phyloP scores from a whole-genome alignment of 2,888 invertebrate genomes.

The Machimus rusticus region DNA sequence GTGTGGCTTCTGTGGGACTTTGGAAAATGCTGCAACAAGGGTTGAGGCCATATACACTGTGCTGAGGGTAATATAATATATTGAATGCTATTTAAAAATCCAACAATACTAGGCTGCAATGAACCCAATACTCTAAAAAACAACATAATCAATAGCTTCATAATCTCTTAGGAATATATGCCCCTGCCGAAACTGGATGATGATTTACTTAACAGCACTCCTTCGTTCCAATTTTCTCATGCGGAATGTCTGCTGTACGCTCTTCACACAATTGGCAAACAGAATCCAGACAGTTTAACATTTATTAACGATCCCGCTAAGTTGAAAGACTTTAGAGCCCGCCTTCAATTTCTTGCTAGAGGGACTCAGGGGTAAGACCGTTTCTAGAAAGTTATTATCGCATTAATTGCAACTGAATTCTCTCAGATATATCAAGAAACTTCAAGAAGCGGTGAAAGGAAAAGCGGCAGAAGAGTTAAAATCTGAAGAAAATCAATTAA shows the following conservation, averaged over 20 bases:
- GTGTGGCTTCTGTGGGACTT: conserved; percentile 76
- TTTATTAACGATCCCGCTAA: conserved; percentile 74
- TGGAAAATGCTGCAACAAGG: conserved; percentile 77
- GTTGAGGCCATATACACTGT: conserved; percentile 80
- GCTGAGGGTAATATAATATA: conserved; percentile 71
- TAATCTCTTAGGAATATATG: conserved; percentile 75
- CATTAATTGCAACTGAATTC: background rate
- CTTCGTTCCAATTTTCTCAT: conserved; percentile 90
- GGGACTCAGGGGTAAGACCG: conserved; percentile 80
- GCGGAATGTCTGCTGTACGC: conserved; percentile 89
- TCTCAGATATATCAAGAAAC: conserved; percentile 60
- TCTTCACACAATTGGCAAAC: conserved; percentile 78
- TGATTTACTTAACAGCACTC: conserved; percentile 69
- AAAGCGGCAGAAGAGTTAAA: conserved; percentile 77
- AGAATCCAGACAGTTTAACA: conserved; percentile 78
- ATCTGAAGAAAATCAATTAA: conserved; percentile 80
- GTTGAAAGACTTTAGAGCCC: conserved; percentile 84
- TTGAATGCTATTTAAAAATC: background rate
- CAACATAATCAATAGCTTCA: background rate
- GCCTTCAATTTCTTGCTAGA: conserved; percentile 91
- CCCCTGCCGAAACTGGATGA: conserved; percentile 82
- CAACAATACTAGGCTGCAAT: no score
- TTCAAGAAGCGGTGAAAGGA: conserved; percentile 67
- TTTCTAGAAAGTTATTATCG: background rate
- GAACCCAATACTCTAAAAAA: background rate